phyloP scores from a whole-genome alignment of 2,888 invertebrate species.

The Linyphia triangularis region DNA sequence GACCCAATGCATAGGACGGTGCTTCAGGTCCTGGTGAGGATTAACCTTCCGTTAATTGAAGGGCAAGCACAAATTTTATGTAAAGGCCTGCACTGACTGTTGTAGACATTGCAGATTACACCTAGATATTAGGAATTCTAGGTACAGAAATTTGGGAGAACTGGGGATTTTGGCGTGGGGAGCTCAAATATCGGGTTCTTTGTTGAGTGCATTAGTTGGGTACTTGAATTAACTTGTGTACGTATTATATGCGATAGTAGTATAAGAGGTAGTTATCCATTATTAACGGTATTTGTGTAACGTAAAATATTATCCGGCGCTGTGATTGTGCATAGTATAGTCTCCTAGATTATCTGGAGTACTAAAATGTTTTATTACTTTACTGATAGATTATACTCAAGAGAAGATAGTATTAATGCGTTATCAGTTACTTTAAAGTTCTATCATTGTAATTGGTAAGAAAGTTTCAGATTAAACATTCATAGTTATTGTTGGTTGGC shows the following conservation, averaged over 20 bases:
- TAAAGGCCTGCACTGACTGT: conserved; percentile 1
- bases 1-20: background rate
- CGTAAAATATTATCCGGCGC: background rate
- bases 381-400: too few relatives aligned
- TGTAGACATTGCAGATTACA: background rate
- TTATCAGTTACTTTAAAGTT: too few relatives aligned
- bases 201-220: background rate
- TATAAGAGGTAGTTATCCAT: background rate
- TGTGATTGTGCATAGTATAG: too few relatives aligned
- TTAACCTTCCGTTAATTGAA: conserved; percentile 39
- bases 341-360: too few relatives aligned
- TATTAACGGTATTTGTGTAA: background rate
- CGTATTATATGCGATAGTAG: background rate
- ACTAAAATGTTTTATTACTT: too few relatives aligned
- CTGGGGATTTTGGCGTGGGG: background rate
- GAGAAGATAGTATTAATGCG: too few relatives aligned
- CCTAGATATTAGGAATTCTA: background rate
- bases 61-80: conserved; percentile 8
- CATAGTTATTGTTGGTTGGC: too few relatives aligned
- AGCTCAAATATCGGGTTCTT: background rate
- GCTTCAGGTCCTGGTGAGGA: conserved; percentile 21
- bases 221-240: background rate
- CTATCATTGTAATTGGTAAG: too few relatives aligned
- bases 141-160: background rate
- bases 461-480: too few relatives aligned